Evolutionary conservation across 2,797 vertebrate genomes (phyloP).

Genomic region (Buphagus erythrorhynchus): DNA sequence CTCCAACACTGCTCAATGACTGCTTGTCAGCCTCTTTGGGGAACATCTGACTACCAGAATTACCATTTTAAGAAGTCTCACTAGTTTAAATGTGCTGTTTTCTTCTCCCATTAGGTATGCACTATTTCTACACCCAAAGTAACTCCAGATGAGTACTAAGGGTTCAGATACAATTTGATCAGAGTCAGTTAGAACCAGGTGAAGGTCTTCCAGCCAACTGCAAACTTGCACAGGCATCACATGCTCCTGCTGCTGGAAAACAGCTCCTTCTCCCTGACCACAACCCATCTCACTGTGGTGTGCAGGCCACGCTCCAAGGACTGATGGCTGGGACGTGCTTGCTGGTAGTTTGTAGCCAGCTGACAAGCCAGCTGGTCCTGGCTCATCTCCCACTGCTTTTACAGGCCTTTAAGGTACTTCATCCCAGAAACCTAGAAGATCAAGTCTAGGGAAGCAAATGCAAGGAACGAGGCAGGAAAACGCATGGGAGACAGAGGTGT

Average conservation of each 20-base stretch:
- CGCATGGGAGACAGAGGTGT: not conserved
- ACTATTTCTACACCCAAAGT: not conserved
- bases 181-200: not conserved
- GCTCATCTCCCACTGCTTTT: conserved; percentile 28
- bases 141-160: not conserved
- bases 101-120: not conserved
- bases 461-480: not conserved
- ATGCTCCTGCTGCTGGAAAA: not conserved
- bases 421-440: conserved; percentile 37
- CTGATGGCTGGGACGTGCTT: not conserved
- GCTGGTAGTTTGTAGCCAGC: not conserved
- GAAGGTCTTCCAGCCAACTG: not conserved
- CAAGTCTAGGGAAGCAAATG: not conserved
- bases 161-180: not conserved
- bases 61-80: not conserved
- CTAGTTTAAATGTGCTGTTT: not conserved
- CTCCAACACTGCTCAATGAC: not conserved
- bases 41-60: not conserved
- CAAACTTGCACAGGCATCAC: not conserved
- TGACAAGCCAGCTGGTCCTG: conserved; percentile 30
- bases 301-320: not conserved
- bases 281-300: not conserved
- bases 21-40: not conserved
- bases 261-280: conserved; percentile 1
- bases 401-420: conserved; percentile 13